Conservation (phyloP, 2,888 invertebrate species). For the Lordiphosa andalusiaca region DNA sequence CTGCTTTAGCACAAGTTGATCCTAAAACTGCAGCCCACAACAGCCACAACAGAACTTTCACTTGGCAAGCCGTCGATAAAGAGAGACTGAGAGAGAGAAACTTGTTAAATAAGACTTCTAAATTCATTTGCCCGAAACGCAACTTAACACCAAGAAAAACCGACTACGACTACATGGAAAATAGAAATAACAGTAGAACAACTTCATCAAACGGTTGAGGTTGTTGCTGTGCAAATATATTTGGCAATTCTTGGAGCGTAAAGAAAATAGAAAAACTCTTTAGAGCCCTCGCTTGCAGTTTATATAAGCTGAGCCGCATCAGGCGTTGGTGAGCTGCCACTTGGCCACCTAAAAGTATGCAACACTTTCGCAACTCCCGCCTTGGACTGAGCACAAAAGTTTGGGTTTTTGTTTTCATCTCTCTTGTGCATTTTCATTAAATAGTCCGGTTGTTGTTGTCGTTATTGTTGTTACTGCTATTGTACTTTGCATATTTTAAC, state of each 20-base stretch:
- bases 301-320: slow-evolving; percentile 42
- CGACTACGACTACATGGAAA: not conserved
- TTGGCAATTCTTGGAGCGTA: slow-evolving; percentile 45
- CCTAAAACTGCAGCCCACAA: slow-evolving; percentile 17
- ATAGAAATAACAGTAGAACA: slow-evolving; percentile 20
- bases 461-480: slow-evolving; percentile 16
- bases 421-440: slow-evolving; percentile 64
- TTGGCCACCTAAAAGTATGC: slow-evolving; percentile 55
- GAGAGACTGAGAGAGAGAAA: slow-evolving; percentile 33
- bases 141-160: slow-evolving; percentile 63
- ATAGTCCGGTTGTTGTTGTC: slow-evolving; percentile 34
- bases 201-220: slow-evolving; percentile 66
- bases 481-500: slow-evolving; percentile 60
- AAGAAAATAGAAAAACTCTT: slow-evolving; percentile 54
- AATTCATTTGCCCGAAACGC: slow-evolving; percentile 66
- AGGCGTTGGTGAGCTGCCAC: slow-evolving; percentile 13
- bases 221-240: slow-evolving; percentile 50
- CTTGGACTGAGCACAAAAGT: slow-evolving; percentile 6
- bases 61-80: slow-evolving; percentile 60
- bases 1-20: slow-evolving; percentile 51
- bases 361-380: slow-evolving; percentile 53
- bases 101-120: slow-evolving; percentile 75
- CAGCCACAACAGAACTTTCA: slow-evolving; percentile 41
- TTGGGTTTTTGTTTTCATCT: slow-evolving; percentile 27
- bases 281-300: slow-evolving; percentile 45